Base-by-base conservation (phyloP, 1,140 invertebrate species). In the Drosophila ogumai region DNA sequence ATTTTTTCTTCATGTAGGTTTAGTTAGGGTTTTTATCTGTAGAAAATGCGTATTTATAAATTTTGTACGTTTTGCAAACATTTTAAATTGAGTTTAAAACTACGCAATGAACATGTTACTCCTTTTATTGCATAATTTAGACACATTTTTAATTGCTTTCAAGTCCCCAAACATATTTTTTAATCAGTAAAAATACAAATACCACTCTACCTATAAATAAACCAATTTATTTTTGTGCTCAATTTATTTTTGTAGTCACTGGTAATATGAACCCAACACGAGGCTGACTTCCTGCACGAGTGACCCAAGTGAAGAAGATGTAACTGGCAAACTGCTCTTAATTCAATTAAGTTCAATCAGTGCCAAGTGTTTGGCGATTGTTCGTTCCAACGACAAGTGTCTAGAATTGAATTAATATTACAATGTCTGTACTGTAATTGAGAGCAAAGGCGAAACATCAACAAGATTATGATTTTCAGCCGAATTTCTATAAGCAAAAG, bases 271-370 rank as follows among this genome's bases (percentile, higher is more conserved):
- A 55, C 28, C 17, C 52, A 54, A 22, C 36, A 71, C 38, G 56
- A 38, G 68, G 49, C 58, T 46, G 41, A 81, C 64, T 86, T 86
- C 68, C 50, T 81, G 68, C 60, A 41, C 55, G 61, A 22, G 44
- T 28, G 54, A 54, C 57, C 59, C 43, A 68, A 55, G 38, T 31
- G 46, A 50, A 73, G 43, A 50, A 73, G 64, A 71, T 90, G 84
- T 90, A 90, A 81, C 81, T 79, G 41, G 44, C 65, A 28, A 72
- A 79, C 56, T 74, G 82, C 55, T 65, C 65, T 71, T 90, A 81
- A 88, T 90, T 88, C 80, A 88, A 90, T 88, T 90, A 88, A 64
- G 55, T 65, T 77, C 84, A 88, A 88, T 88, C 85, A 88, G 80
- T 55, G 84, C 40, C 67, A 82, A 88, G 79, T 77, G 71, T 84